Evolutionary conservation across 1,140 invertebrate genomes (phyloP).

Genomic region (Tribolium madens): DNA sequence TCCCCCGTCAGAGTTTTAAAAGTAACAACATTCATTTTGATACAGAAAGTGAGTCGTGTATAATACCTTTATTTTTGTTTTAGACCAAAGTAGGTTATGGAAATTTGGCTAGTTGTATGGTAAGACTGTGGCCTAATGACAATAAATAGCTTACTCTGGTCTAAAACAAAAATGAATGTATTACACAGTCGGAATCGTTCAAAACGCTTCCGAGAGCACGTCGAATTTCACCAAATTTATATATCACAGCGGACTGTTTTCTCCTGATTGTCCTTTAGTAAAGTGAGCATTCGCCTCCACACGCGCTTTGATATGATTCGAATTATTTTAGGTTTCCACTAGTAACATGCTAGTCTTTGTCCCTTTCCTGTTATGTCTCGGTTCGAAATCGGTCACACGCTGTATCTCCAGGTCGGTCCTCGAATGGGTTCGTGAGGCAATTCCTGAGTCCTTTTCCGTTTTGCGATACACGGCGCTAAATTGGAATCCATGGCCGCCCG

Average conservation of each 20-base stretch:
- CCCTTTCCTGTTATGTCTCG: conserved; percentile 35
- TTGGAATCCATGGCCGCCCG: conserved; percentile 24
- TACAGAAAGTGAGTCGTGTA: neutral
- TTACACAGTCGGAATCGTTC: neutral
- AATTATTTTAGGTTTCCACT: conserved; percentile 15
- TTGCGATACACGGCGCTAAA: conserved; percentile 45
- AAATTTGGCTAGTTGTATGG: too few species aligned
- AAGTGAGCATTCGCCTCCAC: neutral
- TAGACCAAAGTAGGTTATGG: too few species aligned
- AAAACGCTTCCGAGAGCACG: too few species aligned
- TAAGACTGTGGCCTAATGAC: too few species aligned
- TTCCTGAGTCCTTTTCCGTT: conserved; percentile 34
- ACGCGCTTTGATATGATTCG: neutral
- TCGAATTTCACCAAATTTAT: conserved; percentile 9
- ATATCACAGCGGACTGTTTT: conserved; percentile 16
- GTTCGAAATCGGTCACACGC: conserved; percentile 32
- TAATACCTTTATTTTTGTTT: too few species aligned
- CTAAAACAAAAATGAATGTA: too few species aligned
- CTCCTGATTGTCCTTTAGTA: neutral
- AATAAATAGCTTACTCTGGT: too few species aligned
- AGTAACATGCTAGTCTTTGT: conserved; percentile 30
- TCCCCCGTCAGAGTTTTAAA: conserved; percentile 6
- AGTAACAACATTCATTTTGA: neutral
- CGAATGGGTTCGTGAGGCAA: conserved; percentile 23
- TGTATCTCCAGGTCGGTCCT: conserved; percentile 42